These are phyloP conservation scores for Lampropteryx suffumata DNA, from an alignment of 2,888 invertebrate genomes.

Conservation along the genomic window DNA sequence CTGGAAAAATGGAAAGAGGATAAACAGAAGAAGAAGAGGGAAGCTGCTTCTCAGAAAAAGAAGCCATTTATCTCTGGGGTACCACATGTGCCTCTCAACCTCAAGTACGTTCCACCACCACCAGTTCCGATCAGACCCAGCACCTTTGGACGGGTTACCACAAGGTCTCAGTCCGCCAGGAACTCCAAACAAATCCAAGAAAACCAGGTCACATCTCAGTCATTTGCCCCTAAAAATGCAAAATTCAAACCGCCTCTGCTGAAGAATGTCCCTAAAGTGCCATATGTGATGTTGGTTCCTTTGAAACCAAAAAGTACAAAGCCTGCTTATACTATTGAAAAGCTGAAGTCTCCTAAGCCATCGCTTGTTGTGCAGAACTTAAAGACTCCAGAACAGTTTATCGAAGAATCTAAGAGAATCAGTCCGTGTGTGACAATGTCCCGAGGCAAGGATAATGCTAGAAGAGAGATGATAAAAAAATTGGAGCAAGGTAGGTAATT, in stretches of 20 bases:
- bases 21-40: conserved; percentile 64
- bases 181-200: conserved; percentile 28
- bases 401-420: conserved; percentile 52
- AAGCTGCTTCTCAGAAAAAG: conserved; percentile 55
- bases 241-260: conserved; percentile 74
- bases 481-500: conserved; percentile 59
- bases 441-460: conserved; percentile 83
- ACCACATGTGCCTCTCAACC: conserved; percentile 47
- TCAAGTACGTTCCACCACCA: conserved; percentile 61
- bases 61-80: conserved; percentile 68
- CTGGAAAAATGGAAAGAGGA: conserved; percentile 72
- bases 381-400: conserved; percentile 59
- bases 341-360: conserved; percentile 59
- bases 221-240: conserved; percentile 81
- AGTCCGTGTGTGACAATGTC: conserved; percentile 84
- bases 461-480: conserved; percentile 79
- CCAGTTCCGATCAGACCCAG: conserved; percentile 51
- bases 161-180: conserved; percentile 58
- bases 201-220: conserved; percentile 34
- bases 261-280: conserved; percentile 46
- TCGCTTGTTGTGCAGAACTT: conserved; percentile 28
- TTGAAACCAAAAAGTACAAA: conserved; percentile 40
- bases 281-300: conserved; percentile 27
- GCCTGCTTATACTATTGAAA: conserved; percentile 47
- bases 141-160: conserved; percentile 59